Evolutionary conservation across 2,888 invertebrate genomes (phyloP).

Genomic region (Drosophila mimica): DNA sequence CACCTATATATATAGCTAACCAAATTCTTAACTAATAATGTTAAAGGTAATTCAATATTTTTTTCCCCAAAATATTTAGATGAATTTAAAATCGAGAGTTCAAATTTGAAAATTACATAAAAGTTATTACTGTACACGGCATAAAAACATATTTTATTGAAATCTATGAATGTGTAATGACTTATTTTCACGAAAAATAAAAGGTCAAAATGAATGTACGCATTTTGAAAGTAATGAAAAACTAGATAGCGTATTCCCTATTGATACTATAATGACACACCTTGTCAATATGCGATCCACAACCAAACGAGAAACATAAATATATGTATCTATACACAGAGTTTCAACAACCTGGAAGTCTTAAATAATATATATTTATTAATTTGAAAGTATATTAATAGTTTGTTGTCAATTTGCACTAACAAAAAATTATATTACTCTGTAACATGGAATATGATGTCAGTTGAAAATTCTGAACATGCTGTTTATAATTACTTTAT

Average conservation of each 20-base stretch:
- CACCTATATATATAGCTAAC: slow-evolving; percentile 48
- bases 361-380: slow-evolving; percentile 12
- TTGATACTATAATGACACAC: slow-evolving; percentile 49
- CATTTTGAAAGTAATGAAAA: slow-evolving; percentile 15
- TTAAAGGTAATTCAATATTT: slow-evolving; percentile 25
- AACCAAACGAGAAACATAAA: slow-evolving; percentile 11
- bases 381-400: slow-evolving; percentile 2
- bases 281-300: slow-evolving; percentile 54
- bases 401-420: slow-evolving; percentile 20
- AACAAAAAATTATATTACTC: not conserved
- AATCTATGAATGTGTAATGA: slow-evolving; percentile 31
- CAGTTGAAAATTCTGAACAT: not conserved
- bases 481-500: not conserved
- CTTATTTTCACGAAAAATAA: slow-evolving; percentile 14
- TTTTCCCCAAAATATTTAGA: slow-evolving; percentile 36
- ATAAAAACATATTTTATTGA: slow-evolving; percentile 17
- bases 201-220: slow-evolving; percentile 16
- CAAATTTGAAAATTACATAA: slow-evolving; percentile 33
- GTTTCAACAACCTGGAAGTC: slow-evolving; percentile 4
- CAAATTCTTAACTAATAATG: slow-evolving; percentile 51
- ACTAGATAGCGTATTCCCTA: slow-evolving; percentile 30
- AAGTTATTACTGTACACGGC: slow-evolving; percentile 59
- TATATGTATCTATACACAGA: slow-evolving; percentile 1
- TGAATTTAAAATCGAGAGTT: slow-evolving; percentile 39
- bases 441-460: slow-evolving; percentile 8